phyloP scores from a whole-genome alignment of 2,888 invertebrate genomes.

The Trisateles emortualis region DNA sequence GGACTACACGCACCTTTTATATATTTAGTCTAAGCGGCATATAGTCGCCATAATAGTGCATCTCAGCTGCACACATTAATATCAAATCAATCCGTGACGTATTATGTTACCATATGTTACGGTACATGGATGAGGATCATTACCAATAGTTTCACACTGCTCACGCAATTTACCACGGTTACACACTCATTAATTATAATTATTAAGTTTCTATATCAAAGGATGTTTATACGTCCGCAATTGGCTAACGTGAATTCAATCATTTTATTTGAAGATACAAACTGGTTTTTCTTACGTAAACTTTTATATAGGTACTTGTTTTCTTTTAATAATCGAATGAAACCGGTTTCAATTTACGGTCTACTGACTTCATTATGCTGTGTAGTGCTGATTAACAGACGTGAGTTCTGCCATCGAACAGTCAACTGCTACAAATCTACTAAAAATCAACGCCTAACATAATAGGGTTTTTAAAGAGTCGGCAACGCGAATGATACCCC shows the following conservation, averaged over 20 bases:
- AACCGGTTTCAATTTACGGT: not conserved
- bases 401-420: too few relatives aligned
- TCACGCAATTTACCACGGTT: conserved; percentile 36
- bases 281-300: not conserved
- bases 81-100: conserved; percentile 30
- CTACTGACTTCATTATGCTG: too few relatives aligned
- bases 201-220: conserved; percentile 7
- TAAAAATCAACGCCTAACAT: too few relatives aligned
- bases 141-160: conserved; percentile 33
- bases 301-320: not conserved
- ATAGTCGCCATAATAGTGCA: not conserved
- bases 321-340: not conserved
- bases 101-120: conserved; percentile 12
- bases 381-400: too few relatives aligned
- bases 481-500: too few relatives aligned
- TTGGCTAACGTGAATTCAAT: not conserved
- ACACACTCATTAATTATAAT: conserved; percentile 22
- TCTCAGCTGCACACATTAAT: not conserved
- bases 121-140: conserved; percentile 38
- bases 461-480: too few relatives aligned
- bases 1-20: not conserved
- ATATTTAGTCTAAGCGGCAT: not conserved
- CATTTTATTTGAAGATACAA: not conserved
- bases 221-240: not conserved
- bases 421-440: too few relatives aligned